Base-by-base conservation (phyloP, 2,797 vertebrate genomes). In the Liasis olivaceus region DNA sequence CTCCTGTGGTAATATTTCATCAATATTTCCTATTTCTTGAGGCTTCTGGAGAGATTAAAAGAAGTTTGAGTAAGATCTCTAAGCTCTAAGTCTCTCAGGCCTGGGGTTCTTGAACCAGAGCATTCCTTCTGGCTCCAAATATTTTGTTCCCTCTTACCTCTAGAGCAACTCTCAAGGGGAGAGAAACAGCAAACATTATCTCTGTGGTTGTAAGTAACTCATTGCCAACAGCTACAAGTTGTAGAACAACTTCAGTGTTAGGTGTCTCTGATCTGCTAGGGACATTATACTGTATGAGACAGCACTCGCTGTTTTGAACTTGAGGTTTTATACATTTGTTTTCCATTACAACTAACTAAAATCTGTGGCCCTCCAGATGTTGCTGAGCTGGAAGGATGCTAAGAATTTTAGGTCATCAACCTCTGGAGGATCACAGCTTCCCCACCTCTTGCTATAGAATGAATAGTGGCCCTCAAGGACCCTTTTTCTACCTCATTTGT, bases 401-500 rank as follows among this genome's bases (percentile, higher is more conserved):
- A 17, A 42, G 72, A 36, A 77, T 22, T 77, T 31, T 77, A 77
- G 17, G 17, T 77, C 36, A 42, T 77, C 7, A 77, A 42, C 42
- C 17, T 72, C 69, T 77, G 36, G 72, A 77, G 72, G 31, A 77
- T 7, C 15, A 77, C 72, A 77, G 72, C 72, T 42, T 77, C 36
- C 17, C 3, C 31, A 77, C 8, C 31, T 77, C 69, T 72, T 72
- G 69, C 31, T 77, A 77, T 20, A 77, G 72, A 77, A 77, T 22
- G 72, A 88, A 94, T 94, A 86, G 87, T 5, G 17, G 3, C 28
- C 92, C 89, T 93, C 36, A 91, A 14, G 31, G 0, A 91, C 28
- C 28, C 86, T 28, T 59, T 91, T 2, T 56, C 28, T 90, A 0
- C 93, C 24, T 13, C 3, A 20, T 4, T 28, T 89, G 14, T 47